Base-by-base conservation (phyloP, 2,797 vertebrate genomes). In the Enteromius anoplus region DNA sequence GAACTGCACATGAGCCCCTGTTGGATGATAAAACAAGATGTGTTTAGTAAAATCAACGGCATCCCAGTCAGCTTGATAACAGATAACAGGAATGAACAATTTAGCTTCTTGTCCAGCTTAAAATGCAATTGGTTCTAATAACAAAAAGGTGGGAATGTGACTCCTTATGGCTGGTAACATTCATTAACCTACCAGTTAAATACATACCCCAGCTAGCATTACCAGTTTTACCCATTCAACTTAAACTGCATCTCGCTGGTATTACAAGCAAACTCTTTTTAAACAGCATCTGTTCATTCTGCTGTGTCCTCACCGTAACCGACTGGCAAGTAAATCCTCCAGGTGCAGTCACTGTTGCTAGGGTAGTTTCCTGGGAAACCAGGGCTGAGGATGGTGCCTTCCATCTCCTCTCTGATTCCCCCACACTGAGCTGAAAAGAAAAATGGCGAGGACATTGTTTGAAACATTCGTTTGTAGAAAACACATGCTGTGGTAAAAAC, bases 321-420 rank as follows among this genome's bases (percentile, higher is more conserved):
- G 86, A 99, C 97, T 0, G 97, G 96, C 90, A 99, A 94, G 80
- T 95, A 93, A 85, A 99, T 96, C 93, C 95, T 97, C 98, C 98
- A 99, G 0, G 96, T 97, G 92, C 98, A 99, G 93, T 99, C 98
- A 87, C 96, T 93, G 94, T 99, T 99, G 93, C 98, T 99, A 78
- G 98, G 98, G 82, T 99, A 99, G 93, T 99, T 99, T 82, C 98
- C 98, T 79, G 97, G 98, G 93, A 98, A 99, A 82, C 98, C 98
- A 0, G 98, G 98, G 88, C 98, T 99, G 89, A 99, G 95, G 89
- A 99, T 98, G 87, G 98, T 97, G 69, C 97, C 98, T 85, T 98
- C 97, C 96, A 97, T 96, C 88, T 98, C 97, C 53, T 97, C 96
- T 34, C 94, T 93, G 68, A 96, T 94, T 86, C 98, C 98, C 53